Evolutionary conservation across 2,113 vertebrate species (phyloP), one percentile per base, ranked within the genome.

Genomic region (Pygoscelis adeliae): DNA sequence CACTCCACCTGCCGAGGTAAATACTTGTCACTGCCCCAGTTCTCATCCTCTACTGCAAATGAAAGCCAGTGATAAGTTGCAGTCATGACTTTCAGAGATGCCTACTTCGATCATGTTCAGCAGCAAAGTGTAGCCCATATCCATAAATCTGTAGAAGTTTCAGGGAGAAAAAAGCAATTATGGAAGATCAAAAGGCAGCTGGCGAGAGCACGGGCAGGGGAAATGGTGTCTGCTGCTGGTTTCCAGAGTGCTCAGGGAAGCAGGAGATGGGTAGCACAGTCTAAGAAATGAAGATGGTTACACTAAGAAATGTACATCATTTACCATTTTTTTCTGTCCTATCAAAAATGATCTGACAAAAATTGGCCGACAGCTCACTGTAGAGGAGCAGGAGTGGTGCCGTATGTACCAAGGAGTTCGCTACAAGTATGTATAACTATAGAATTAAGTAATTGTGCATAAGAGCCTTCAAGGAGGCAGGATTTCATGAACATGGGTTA

Each of bases 171-270:
- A 55, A 76, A 42, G n/a, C 50, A 59, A 4, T 82, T 89, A 22
- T 0, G 4, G 40, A 15, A 15, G 65, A 56, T 22, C 13, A 36
- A 59, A 71, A 61, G 30, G 70, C 56, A 63, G 65, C 26, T n/a
- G 47, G 61, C 1, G 18, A 59, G 78, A 78, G 30, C 16, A 34
- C 0, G 1, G 61, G 36, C 26, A 22, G 1, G 5, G 46, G 17
- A 79, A 89, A 53, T 52, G 27, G n/a, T 61, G 40, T 55, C 61
- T 82, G 70, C 36, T 87, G 62, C 42, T 83, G 70, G 14, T 62
- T 79, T 50, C 70, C 70, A 65, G 63, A n/a, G 70, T 58, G 61
- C 40, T 61, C 13, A 71, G 56, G 20, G 56, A 86, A 40, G 22
- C 1, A 0, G 61, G 73, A 83, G 34, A 27, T 34, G 56, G 42